Base-by-base conservation (phyloP, 2,797 vertebrate species). In the Notamacropus eugenii region DNA sequence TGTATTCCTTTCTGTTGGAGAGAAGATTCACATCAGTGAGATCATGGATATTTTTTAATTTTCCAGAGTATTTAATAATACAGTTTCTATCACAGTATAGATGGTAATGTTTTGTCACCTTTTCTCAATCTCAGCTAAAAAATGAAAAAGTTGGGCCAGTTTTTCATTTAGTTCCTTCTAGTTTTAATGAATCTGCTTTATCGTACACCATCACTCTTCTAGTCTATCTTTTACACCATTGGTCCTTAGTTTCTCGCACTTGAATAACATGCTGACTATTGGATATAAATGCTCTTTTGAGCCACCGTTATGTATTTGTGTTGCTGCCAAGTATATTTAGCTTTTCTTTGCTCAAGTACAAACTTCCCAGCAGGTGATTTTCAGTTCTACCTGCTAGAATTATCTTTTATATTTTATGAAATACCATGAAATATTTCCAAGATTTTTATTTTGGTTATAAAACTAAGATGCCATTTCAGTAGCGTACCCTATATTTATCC, bases 391-490 rank as follows among this genome's bases (percentile, higher is more conserved):
- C 92, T 93, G 90, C 67, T 29, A 74, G 95, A 54, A 5, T 91
- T 96, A 31, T 94, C 92, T 67, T 96, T 93, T 93, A 57, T 50
- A 82, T 92, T 93, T 6, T 93, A 24, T 90, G 52, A 52, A 52
- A 5, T 52, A 52, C 6, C 28, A 93, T 22, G 91, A 40, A 16
- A 46, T 93, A 31, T 62, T 9, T 67, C 54, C 82, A 40, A 90
- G 52, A 90, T 90, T n/a, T n/a, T 82, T 82, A 82, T 82, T 82
- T 82, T 46, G 40, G 74, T 46, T 46, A 82, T 82, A 82, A 82
- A 46, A 82, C n/a, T 46, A 24, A 34, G 40, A 82, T 82, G 22
- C 74, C 40, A 46, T 82, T 82, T 82, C 67, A 82, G 9, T 22
- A 46, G 22, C 27, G 4, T 82, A 46, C 40, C 40, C 19, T 10